Percentiles rank a stretch among this genome's conserved stretches.
Conservation (phyloP, 2,888 invertebrate species). For the Drosophila glabriapex region DNA sequence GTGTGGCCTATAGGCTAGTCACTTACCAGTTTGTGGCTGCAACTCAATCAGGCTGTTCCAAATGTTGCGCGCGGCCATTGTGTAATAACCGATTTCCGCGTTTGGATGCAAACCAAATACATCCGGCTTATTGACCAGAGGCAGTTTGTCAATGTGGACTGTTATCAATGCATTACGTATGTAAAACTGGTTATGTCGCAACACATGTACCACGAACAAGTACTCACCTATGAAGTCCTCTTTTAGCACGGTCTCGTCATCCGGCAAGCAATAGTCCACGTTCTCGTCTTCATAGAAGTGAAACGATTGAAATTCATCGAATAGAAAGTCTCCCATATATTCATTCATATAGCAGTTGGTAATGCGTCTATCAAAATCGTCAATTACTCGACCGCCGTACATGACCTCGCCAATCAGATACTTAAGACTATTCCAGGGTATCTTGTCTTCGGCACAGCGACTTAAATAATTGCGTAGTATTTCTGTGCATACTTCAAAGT, state of each 20-base stretch:
- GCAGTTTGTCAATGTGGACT: constrained; percentile 93
- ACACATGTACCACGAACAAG: background rate
- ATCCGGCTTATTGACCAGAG: constrained; percentile 94
- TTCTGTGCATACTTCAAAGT: constrained; percentile 94
- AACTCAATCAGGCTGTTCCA: constrained; percentile 94
- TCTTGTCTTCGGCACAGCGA: constrained; percentile 88
- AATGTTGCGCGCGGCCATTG: constrained; percentile 93
- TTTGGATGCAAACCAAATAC: constrained; percentile 98
- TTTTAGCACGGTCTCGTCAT: constrained; percentile 87
- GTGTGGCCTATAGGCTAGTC: constrained; percentile 32
- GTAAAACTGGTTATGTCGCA: constrained; percentile 40
- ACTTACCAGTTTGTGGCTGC: constrained; percentile 94
- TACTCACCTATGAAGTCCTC: constrained; percentile 90
- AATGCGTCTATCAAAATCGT: constrained; percentile 95
- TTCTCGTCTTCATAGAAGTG: constrained; percentile 92
- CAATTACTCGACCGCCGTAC: constrained; percentile 97
- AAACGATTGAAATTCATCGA: constrained; percentile 96
- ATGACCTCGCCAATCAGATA: constrained; percentile 97
- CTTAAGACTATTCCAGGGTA: constrained; percentile 96
- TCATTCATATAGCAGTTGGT: constrained; percentile 96
- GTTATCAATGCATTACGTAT: constrained; percentile 65
- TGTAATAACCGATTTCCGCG: constrained; percentile 97
- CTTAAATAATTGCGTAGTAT: constrained; percentile 94
- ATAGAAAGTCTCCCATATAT: constrained; percentile 97
- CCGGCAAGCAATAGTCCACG: constrained; percentile 92